Conservation (phyloP, 2,797 vertebrate genomes). For the Enteromius mattozi region DNA sequence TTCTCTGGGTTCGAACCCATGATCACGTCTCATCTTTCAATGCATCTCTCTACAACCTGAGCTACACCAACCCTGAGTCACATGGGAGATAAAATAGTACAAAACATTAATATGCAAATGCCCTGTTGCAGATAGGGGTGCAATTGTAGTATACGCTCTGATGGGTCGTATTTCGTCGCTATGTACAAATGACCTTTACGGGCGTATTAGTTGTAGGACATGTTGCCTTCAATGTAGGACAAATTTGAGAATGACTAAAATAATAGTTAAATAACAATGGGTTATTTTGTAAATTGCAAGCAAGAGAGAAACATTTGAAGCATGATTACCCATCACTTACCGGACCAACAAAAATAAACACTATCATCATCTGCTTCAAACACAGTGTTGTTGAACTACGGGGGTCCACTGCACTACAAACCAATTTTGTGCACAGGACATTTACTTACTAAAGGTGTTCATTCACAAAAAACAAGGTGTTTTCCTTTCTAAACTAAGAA, state of each 20-base stretch:
- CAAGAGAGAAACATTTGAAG: constrained; percentile 2
- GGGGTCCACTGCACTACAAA: background rate
- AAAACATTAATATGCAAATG: too few relatives aligned
- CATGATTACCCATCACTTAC: constrained; percentile 1
- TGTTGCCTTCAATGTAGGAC: too few relatives aligned
- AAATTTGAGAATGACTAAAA: background rate
- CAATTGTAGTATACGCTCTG: too few relatives aligned
- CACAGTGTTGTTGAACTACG: constrained; percentile 22
- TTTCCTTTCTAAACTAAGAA: background rate
- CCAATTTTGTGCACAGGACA: background rate
- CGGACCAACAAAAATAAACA: constrained; percentile 1
- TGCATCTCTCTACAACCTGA: too few relatives aligned
- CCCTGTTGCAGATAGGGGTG: too few relatives aligned
- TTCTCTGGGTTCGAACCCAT: too few relatives aligned
- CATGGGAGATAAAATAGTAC: too few relatives aligned
- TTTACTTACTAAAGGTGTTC: constrained; percentile 1
- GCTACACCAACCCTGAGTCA: too few relatives aligned
- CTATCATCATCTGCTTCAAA: background rate
- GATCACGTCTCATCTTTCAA: too few relatives aligned
- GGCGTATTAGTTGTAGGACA: too few relatives aligned
- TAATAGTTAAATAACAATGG: background rate
- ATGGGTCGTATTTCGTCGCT: too few relatives aligned
- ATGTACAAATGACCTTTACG: too few relatives aligned
- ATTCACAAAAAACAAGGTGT: background rate
- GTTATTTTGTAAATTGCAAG: background rate